A percentile compares a stretch with the other conserved stretches of the same genome.
Evolutionary conservation across 2,888 invertebrate species (phyloP).

Genomic region (Suillia variegata): DNA sequence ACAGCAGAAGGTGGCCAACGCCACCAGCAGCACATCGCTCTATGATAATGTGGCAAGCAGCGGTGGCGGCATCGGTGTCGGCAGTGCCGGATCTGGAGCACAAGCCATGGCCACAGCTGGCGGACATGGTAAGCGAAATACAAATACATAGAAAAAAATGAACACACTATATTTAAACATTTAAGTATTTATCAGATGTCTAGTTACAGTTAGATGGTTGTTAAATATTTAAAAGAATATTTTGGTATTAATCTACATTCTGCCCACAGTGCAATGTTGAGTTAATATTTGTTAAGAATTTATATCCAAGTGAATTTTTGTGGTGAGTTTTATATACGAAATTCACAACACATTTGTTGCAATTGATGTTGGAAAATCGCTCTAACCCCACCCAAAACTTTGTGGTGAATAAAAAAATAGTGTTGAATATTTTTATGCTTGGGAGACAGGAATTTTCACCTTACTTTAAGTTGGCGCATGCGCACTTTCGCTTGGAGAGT

Average conservation of each 20-base stretch:
- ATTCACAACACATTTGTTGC: too few relatives aligned
- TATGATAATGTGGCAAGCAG: conserved; percentile 78
- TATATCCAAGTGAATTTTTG: too few relatives aligned
- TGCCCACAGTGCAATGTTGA: too few relatives aligned
- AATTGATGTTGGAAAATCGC: too few relatives aligned
- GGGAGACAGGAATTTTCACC: background rate
- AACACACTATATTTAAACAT: background rate
- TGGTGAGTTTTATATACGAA: too few relatives aligned
- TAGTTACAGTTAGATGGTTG: background rate
- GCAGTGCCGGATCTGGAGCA: conserved; percentile 23
- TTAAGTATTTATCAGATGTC: background rate
- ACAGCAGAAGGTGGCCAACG: conserved; percentile 75
- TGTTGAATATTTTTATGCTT: background rate
- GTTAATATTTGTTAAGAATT: too few relatives aligned
- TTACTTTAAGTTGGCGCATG: background rate
- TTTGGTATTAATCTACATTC: too few relatives aligned
- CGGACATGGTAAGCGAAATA: background rate
- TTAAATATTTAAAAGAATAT: too few relatives aligned
- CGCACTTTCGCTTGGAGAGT: background rate
- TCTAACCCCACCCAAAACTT: conserved; percentile 11
- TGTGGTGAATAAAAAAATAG: background rate
- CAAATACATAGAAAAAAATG: background rate
- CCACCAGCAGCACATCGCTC: conserved; percentile 86
- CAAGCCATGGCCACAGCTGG: background rate
- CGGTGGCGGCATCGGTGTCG: conserved; percentile 31